Percentiles rank a stretch among this genome's conserved stretches.
These are phyloP conservation scores for Stenchaetothrips biformis DNA, from an alignment of 2,888 invertebrate species.

Conservation along the genomic window DNA sequence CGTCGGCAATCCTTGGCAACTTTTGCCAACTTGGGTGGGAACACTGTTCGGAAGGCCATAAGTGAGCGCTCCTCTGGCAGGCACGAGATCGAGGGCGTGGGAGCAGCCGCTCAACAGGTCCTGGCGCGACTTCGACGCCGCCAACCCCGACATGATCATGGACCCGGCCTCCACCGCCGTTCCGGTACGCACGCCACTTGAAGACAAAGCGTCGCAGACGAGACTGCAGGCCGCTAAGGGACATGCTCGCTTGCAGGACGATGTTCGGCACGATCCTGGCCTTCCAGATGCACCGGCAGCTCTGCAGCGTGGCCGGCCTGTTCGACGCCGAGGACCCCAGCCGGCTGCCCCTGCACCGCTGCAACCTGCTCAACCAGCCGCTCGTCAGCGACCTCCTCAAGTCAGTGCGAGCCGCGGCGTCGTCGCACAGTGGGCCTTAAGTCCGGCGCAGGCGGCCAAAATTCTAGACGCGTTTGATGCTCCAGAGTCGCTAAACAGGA, in stretches of 20 bases:
- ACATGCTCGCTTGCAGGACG: neutral
- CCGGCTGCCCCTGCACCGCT: slow-evolving; percentile 6
- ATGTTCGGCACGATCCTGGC: neutral
- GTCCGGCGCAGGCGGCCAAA: too few species aligned
- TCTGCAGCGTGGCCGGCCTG: neutral
- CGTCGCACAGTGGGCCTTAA: too few species aligned
- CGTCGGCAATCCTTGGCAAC: too few species aligned
- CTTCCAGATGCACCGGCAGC: slow-evolving; percentile 18
- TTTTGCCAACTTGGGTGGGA: too few species aligned
- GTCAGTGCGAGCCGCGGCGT: neutral
- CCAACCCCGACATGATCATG: slow-evolving; percentile 3
- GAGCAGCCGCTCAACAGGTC: neutral
- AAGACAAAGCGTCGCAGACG: neutral
- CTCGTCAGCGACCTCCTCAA: slow-evolving; percentile 11
- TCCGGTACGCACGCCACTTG: neutral
- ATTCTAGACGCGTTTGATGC: too few species aligned
- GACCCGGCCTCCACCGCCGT: neutral
- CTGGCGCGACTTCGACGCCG: slow-evolving; percentile 14
- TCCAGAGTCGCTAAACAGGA: too few species aligned
- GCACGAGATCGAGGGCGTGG: slow-evolving; percentile 3
- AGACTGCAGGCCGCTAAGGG: neutral
- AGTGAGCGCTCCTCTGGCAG: neutral
- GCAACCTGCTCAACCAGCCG: slow-evolving; percentile 7
- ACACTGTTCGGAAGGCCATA: too few species aligned
- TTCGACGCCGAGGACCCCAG: slow-evolving; percentile 11